Evolutionary conservation across 2,797 vertebrate species (phyloP), one percentile per base, ranked within the genome.

Genomic region (Tauraco hartlaubi): DNA sequence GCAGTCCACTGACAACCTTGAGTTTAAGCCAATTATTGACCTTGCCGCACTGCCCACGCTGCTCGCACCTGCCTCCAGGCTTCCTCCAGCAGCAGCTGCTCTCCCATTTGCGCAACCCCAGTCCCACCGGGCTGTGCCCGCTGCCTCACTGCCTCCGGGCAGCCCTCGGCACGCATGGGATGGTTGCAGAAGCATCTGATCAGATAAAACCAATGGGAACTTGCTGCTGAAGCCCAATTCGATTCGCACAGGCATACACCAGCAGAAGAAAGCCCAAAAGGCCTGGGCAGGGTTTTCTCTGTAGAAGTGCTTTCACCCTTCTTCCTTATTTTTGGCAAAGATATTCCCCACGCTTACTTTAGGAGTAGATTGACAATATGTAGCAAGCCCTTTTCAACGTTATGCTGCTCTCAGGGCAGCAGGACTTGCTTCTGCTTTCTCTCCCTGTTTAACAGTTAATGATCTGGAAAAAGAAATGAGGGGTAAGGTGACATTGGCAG

Each of bases 371-470:
- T 82, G 90, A 26, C 1, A 35, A 86, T 31, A 75, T 0, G 39
- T 66, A 79, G 77, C 55, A 9, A 15, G n/a, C 25, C 20, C 35
- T 68, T 81, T 39, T 28, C 76, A 76, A 88, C 0, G 2, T 63
- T 76, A 5, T 1, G 8, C 61, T 71, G 56, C 39, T 91, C 71
- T 73, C 88, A 41, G 67, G 73, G 69, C 76, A 59, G 59, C 31
- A 2, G 83, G 55, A 79, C 88, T 90, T 1, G 5, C 62, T 91
- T 51, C 84, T 96, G 84, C 78, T 82, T 81, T 92, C 72, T 64
- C 82, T 96, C 94, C 58, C 90, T 92, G 55, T 90, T 97, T 94
- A 97, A 96, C 94, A 95, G 92, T 96, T 96, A 96, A 96, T 92
- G 95, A 95, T 84, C 73, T 94, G 94, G 92, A 94, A 96, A 97